A percentile compares a stretch with the other conserved stretches of the same genome.
These are phyloP conservation scores for Cydia strobilella DNA, from an alignment of 1,140 invertebrate genomes.

Conservation along the genomic window DNA sequence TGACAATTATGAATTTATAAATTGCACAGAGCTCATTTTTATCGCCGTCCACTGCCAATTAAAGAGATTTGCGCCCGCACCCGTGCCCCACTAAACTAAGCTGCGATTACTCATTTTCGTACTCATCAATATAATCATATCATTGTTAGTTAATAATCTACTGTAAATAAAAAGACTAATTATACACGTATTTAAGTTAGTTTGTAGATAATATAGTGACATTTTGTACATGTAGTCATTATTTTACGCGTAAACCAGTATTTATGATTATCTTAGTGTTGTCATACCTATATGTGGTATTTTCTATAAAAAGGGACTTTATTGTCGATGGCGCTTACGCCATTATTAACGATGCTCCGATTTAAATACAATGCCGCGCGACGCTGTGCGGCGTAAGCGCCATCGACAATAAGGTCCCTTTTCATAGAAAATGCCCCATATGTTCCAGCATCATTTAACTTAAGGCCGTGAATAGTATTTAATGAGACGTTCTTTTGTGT, in stretches of 20 bases:
- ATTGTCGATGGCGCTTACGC: too few species aligned
- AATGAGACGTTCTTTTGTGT: neutral
- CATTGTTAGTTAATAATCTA: conserved; percentile 39
- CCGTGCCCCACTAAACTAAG: neutral
- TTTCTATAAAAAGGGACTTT: too few species aligned
- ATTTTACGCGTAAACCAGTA: conserved; percentile 30
- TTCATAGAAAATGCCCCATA: too few species aligned
- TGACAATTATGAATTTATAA: neutral
- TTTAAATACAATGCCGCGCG: too few species aligned
- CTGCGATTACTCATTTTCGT: neutral
- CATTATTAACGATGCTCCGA: too few species aligned
- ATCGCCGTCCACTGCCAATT: conserved; percentile 52
- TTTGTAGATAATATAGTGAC: conserved; percentile 46
- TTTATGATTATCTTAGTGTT: conserved; percentile 29
- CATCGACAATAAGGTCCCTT: too few species aligned
- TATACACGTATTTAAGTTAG: conserved; percentile 30
- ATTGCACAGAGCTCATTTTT: neutral
- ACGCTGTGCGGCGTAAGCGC: too few species aligned
- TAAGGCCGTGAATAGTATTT: conserved; percentile 27
- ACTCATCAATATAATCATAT: conserved; percentile 42
- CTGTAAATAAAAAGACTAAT: conserved; percentile 30
- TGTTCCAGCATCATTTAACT: conserved; percentile 22
- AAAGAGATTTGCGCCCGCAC: conserved; percentile 17
- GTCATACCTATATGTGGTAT: conserved; percentile 1
- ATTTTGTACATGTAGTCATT: conserved; percentile 44